Conservation (phyloP, 2,797 vertebrate species). For the Gallirallus australis region DNA sequence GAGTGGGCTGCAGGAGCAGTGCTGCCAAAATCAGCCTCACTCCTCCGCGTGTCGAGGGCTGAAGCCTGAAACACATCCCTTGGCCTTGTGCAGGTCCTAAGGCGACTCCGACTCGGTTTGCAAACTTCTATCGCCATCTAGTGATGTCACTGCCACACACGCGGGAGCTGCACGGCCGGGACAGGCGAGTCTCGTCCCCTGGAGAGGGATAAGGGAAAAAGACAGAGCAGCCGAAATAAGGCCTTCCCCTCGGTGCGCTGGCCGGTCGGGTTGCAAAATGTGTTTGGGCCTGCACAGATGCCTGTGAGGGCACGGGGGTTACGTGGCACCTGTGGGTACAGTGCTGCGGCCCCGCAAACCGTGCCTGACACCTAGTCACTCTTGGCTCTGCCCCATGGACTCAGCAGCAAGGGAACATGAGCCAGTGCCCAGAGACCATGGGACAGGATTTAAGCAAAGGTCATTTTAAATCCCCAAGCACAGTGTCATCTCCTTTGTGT, state of each 20-base stretch:
- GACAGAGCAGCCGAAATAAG: not conserved
- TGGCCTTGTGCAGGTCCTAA: not conserved
- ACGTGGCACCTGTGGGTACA: accelerated
- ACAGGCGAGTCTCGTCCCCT: accelerated
- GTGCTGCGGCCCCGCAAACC: not conserved
- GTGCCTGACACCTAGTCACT: accelerated
- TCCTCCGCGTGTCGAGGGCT: not conserved
- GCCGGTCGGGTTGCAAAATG: not conserved
- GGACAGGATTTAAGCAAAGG: not conserved
- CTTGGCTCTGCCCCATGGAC: not conserved
- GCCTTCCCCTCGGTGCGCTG: not conserved
- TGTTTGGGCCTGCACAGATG: not conserved
- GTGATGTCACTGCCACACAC: accelerated
- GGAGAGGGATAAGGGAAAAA: accelerated
- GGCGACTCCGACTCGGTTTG: not conserved
- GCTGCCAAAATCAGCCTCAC: not conserved
- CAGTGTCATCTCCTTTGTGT: not conserved
- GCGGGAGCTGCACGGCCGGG: not conserved
- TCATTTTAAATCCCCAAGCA: not conserved
- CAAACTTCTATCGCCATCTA: constrained; percentile 46
- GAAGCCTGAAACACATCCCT: not conserved
- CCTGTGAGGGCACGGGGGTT: accelerated
- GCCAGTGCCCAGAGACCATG: not conserved
- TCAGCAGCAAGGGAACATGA: not conserved
- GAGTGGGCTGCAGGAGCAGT: not conserved